phyloP scores from a whole-genome alignment of 1,140 invertebrate genomes.

The Octopus bimaculoides region DNA sequence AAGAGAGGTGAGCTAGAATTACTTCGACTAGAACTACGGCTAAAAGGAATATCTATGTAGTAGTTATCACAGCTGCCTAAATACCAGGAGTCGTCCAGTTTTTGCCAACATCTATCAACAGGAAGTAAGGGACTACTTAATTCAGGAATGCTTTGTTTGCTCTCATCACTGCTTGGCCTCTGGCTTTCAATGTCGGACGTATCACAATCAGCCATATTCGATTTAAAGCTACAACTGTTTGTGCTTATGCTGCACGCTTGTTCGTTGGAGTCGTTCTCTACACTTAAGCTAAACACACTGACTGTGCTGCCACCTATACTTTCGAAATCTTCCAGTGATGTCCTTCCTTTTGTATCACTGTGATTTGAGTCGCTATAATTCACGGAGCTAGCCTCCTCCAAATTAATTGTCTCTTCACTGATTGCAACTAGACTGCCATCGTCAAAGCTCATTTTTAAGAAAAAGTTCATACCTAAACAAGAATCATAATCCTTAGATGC shows the following conservation, averaged over 20 bases:
- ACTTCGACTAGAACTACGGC: no score
- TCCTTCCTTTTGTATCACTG: no score
- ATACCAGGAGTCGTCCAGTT: no score
- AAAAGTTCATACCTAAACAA: slow-evolving; percentile 3
- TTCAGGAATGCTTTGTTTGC: neutral
- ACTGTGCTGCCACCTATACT: neutral
- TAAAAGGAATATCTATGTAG: no score
- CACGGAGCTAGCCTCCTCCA: neutral
- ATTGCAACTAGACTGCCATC: neutral
- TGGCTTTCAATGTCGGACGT: neutral
- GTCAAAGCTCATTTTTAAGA: slow-evolving; percentile 1
- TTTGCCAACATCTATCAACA: no score
- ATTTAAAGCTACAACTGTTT: neutral
- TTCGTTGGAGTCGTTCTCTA: neutral
- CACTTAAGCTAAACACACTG: slow-evolving; percentile 1
- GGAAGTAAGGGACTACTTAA: no score
- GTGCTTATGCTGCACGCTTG: neutral
- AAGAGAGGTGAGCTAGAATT: no score
- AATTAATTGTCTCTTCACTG: neutral
- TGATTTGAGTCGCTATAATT: neutral
- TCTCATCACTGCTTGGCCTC: neutral
- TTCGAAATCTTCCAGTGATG: no score
- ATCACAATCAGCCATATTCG: neutral
- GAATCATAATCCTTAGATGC: neutral
- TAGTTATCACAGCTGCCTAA: no score